A percentile compares a stretch with the other conserved stretches of the same genome.
Conservation (phyloP, 1,140 invertebrate species). For the Platyscapa corneri region DNA sequence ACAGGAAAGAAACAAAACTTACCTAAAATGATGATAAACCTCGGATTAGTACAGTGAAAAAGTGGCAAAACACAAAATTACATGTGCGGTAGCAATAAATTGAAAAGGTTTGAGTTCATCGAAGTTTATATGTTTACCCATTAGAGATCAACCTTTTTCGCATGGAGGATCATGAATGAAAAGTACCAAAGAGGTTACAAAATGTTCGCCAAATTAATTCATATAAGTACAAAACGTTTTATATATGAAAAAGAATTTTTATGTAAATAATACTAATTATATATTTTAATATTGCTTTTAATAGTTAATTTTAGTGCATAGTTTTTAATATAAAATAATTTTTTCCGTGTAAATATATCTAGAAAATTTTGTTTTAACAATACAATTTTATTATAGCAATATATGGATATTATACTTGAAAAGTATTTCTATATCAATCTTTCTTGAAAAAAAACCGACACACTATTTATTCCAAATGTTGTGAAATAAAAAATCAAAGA, state of each 20-base stretch:
- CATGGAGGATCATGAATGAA: slow-evolving; percentile 4
- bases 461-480: no score
- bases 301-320: neutral
- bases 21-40: slow-evolving; percentile 39
- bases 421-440: no score
- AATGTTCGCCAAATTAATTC: slow-evolving; percentile 15
- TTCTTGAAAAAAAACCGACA: no score
- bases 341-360: no score
- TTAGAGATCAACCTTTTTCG: slow-evolving; percentile 1
- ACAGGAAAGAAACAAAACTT: neutral
- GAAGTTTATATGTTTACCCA: neutral
- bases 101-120: slow-evolving; percentile 19
- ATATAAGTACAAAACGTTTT: neutral
- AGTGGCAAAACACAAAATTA: neutral
- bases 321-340: no score
- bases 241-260: neutral
- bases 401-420: no score
- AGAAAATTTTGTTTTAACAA: no score
- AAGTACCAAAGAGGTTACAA: neutral
- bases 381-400: no score
- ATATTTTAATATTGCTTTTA: neutral
- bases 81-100: slow-evolving; percentile 10
- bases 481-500: neutral
- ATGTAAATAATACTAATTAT: neutral
- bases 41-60: neutral